Base-by-base conservation (phyloP, 2,113 vertebrate species). In the Sciurus niger region DNA sequence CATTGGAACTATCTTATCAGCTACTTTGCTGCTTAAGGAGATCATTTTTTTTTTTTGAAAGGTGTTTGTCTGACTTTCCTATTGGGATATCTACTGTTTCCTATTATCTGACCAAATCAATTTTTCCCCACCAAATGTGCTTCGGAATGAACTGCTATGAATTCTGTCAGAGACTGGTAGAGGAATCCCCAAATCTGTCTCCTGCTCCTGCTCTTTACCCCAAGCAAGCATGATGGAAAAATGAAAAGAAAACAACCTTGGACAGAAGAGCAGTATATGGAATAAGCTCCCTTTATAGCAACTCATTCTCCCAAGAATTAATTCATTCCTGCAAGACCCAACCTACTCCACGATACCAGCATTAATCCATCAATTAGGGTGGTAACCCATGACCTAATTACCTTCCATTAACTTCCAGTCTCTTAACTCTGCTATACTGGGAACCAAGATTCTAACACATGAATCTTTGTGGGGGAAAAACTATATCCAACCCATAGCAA, bases 1-100 rank as follows among this genome's bases (percentile, higher is more conserved):
- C 0, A 2, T 7, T 0, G 53, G 68, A 24, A 0, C 89, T 63
- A 76, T 51, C 93, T 97, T 24, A 96, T 97, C 93, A 96, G 94
- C 90, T 48, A 51, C 88, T 73, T 0, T n/a, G 85, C 82, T 97
- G 85, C 32, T 67, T 94, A 96, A 94, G 85, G 92, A 98, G 55
- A 96, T 83, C 70, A 4, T 51, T 93, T 98, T 90, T 43, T 95
- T 98, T 90, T 43, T 96, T 92, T 97, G 90, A 84, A 96, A 93
- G 94, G 92, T 82, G 79, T 83, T 96, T 74, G 20, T 95, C 43
- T 94, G 1, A 28, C 60, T 97, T 85, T 63, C 77, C 97, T 96
- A 96, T 97, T 98, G 95, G 86, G 96, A 95, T 98, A 90, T 93
- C 79, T 96, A 96, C 95, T 98, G 80, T 98, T 98, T 98, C 95